These are phyloP conservation scores for Callorhinus ursinus DNA, from an alignment of 2,113 vertebrate species.

Conservation along the genomic window DNA sequence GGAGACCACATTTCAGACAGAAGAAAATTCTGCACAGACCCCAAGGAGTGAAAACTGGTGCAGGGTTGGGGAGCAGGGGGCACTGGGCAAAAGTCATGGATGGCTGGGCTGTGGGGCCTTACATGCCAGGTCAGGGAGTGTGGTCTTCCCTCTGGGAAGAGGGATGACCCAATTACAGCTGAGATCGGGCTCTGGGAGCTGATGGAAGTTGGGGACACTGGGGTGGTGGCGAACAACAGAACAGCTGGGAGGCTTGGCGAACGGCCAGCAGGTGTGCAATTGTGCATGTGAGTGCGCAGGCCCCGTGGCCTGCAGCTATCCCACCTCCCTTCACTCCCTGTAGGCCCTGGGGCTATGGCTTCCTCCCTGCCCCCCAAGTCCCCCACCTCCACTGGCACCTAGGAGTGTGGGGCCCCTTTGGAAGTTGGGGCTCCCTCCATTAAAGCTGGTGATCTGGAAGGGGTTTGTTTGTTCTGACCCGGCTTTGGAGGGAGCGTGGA, in stretches of 20 bases:
- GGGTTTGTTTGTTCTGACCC: neutral
- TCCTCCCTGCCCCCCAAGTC: neutral
- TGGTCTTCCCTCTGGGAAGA: neutral
- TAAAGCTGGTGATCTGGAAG: neutral
- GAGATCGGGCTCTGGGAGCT: neutral
- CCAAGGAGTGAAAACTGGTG: neutral
- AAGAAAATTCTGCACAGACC: neutral
- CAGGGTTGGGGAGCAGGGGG: neutral
- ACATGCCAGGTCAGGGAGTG: neutral
- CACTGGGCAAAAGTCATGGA: neutral
- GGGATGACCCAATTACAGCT: neutral
- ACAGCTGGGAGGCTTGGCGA: neutral
- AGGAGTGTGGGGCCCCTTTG: neutral
- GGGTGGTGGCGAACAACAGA: neutral
- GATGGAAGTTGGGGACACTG: neutral
- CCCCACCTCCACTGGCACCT: neutral
- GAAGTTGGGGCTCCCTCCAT: neutral
- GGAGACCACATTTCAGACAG: neutral
- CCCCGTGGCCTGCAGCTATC: neutral
- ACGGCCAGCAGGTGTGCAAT: neutral
- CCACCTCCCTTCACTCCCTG: neutral
- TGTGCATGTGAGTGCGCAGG: too few relatives aligned
- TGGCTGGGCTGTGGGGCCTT: neutral
- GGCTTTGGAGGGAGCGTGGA: neutral
- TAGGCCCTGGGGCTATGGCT: neutral